Base-by-base conservation (phyloP, 2,797 vertebrate genomes). In the Lithobates pipiens region DNA sequence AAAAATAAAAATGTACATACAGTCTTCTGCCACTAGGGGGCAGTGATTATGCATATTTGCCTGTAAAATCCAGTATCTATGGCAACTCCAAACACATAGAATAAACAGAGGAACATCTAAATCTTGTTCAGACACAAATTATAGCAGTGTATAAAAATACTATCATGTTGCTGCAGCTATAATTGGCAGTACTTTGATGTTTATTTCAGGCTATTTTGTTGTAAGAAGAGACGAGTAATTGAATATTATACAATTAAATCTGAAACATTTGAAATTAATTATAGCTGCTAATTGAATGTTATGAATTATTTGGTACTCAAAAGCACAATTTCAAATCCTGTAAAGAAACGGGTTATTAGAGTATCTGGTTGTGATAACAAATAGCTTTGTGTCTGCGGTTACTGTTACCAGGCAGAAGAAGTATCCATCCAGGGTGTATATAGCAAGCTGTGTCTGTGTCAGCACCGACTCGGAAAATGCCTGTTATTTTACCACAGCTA, bases 401-500 rank as follows among this genome's bases (percentile, higher is more conserved):
- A 84, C 83, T 61, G 83, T 84, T 78, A 72, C 83, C 25, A 78
- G 34, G 83, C 76, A 72, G 71, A 61, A 25, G n/a, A 46, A 72
- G 65, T 32, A 72, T 42, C n/a, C 27, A 6, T 76, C 74, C 29
- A 72, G 54, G 42, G 39, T 72, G 29, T 54, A 0, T n/a, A 57
- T 44, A 61, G 65, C n/a, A 42, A 50, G 36, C 10, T 9, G 5
- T 68, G 63, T 27, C 50, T 23, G 18, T n/a, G 39, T 46, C 67
- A 27, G 34, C 73, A 54, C 27, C 10, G 42, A 54, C 67, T 61
- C 1, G 34, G 80, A 74, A 75, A 79, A 87, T 87, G 85, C 85
- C 85, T 25, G 27, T 83, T 11, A 70, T 44, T 70, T 57, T 87
- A 61, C 85, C 85, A 61, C 80, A 87, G 42, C 32, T 83, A 69